Evolutionary conservation across 1,140 invertebrate species (phyloP).

Genomic region (Hyles euphorbiae): DNA sequence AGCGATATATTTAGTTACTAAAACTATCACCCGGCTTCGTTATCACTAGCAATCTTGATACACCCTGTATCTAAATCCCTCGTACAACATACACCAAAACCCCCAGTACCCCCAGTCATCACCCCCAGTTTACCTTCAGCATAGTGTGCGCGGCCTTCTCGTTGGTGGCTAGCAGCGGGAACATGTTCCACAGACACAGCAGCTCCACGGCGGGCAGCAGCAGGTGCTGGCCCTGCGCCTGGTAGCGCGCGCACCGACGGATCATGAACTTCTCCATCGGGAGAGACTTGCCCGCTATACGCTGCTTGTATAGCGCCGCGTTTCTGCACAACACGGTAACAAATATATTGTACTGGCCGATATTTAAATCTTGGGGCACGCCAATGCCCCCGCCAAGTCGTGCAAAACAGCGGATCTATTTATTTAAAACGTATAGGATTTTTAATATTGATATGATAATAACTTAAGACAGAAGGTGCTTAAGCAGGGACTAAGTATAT

Average conservation of each 20-base stretch:
- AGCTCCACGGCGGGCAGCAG: slow-evolving; percentile 91
- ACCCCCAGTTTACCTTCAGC: slow-evolving; percentile 67
- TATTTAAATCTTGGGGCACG: neutral
- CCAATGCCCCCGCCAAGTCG: too few relatives aligned
- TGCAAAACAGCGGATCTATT: too few relatives aligned
- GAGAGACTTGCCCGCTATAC: slow-evolving; percentile 96
- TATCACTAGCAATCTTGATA: too few relatives aligned
- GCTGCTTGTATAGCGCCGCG: slow-evolving; percentile 88
- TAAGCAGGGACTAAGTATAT: neutral
- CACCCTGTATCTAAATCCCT: too few relatives aligned
- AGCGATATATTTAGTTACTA: too few relatives aligned
- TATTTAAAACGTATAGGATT: too few relatives aligned
- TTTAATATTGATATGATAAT: too few relatives aligned
- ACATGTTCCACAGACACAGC: slow-evolving; percentile 96
- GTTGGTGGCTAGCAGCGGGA: slow-evolving; percentile 88
- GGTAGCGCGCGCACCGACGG: slow-evolving; percentile 88
- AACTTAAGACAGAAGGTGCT: neutral
- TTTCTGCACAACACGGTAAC: slow-evolving; percentile 71
- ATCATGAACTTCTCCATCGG: slow-evolving; percentile 97
- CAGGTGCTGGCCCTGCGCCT: slow-evolving; percentile 83
- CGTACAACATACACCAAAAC: too few relatives aligned
- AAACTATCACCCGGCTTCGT: too few relatives aligned
- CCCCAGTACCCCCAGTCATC: too few relatives aligned
- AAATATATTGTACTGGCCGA: neutral
- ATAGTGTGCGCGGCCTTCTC: slow-evolving; percentile 81